Percentiles rank a stretch among this genome's conserved stretches.
Evolutionary conservation across 2,113 vertebrate genomes (phyloP).

Genomic region (Plecotus auritus): DNA sequence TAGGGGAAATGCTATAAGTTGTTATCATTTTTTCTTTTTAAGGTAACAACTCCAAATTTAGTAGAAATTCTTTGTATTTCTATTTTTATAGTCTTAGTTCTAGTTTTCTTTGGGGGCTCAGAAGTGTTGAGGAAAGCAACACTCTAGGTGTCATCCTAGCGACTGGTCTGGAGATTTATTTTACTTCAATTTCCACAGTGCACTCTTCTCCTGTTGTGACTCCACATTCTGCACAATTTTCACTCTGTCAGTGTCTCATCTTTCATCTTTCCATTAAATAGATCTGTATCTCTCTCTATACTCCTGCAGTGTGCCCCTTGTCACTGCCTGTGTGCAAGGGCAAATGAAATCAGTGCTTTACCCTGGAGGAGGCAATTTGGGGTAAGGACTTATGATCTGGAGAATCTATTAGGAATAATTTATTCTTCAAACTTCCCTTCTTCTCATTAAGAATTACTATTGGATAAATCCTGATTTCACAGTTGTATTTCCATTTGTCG

Average conservation of each 20-base stretch:
- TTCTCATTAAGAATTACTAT: not conserved
- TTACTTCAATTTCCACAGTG: not conserved
- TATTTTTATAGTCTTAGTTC: constrained; percentile 40
- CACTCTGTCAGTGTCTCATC: not conserved
- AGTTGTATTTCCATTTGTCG: constrained; percentile 30
- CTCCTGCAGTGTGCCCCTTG: rapidly evolving
- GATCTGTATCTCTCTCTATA: not conserved
- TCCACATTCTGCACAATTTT: not conserved
- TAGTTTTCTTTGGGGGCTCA: constrained; percentile 18
- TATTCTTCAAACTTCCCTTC: not conserved
- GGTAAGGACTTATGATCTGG: not conserved
- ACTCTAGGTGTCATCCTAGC: not conserved
- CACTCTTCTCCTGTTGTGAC: not conserved
- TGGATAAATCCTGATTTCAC: not conserved
- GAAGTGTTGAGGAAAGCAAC: constrained; percentile 17
- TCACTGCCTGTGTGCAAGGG: not conserved
- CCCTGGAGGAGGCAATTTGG: not conserved
- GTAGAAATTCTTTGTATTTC: constrained; percentile 48
- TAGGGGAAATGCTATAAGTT: constrained; percentile 47
- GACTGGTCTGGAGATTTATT: constrained; percentile 24
- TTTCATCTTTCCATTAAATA: constrained; percentile 11
- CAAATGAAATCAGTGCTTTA: not conserved
- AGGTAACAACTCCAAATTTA: constrained; percentile 36
- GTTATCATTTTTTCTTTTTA: constrained; percentile 50
- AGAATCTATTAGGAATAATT: not conserved